These are phyloP conservation scores for Zele albiditarsus DNA, from an alignment of 2,888 invertebrate genomes.

Conservation along the genomic window DNA sequence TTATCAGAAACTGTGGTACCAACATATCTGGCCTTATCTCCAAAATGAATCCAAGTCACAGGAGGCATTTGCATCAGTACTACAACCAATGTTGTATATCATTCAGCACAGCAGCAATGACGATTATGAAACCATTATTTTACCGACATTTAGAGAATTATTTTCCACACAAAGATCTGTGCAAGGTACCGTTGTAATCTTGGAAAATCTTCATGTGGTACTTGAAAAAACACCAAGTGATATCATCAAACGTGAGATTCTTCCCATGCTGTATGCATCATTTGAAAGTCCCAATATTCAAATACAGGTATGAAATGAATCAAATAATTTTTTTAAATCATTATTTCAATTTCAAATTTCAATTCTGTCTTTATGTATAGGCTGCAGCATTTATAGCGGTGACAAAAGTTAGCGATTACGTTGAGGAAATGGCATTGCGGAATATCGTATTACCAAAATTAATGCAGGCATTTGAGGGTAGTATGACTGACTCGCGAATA, in stretches of 20 bases:
- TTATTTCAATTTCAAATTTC: not conserved
- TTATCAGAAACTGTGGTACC: constrained; percentile 94
- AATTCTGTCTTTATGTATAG: constrained; percentile 72
- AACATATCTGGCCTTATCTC: constrained; percentile 93
- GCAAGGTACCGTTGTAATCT: constrained; percentile 88
- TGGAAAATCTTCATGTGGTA: constrained; percentile 92
- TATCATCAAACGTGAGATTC: constrained; percentile 85
- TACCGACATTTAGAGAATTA: constrained; percentile 86
- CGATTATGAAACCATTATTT: constrained; percentile 86
- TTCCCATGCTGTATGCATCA: constrained; percentile 89
- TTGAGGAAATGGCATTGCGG: constrained; percentile 87
- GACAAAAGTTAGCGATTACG: constrained; percentile 86
- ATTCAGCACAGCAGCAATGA: constrained; percentile 85
- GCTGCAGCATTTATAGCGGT: constrained; percentile 92
- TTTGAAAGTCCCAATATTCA: constrained; percentile 92
- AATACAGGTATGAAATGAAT: constrained; percentile 81
- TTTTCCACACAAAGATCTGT: constrained; percentile 86
- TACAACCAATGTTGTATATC: constrained; percentile 88
- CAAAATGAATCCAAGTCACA: constrained; percentile 88
- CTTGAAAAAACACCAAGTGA: constrained; percentile 89
- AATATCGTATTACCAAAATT: constrained; percentile 89
- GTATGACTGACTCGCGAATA: constrained; percentile 85
- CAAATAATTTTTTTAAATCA: not conserved
- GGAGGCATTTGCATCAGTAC: constrained; percentile 89
- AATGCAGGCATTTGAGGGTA: constrained; percentile 85